Evolutionary conservation across 2,888 invertebrate species (phyloP), one percentile per base, ranked within the genome.

Genomic region (Anodontia alba): DNA sequence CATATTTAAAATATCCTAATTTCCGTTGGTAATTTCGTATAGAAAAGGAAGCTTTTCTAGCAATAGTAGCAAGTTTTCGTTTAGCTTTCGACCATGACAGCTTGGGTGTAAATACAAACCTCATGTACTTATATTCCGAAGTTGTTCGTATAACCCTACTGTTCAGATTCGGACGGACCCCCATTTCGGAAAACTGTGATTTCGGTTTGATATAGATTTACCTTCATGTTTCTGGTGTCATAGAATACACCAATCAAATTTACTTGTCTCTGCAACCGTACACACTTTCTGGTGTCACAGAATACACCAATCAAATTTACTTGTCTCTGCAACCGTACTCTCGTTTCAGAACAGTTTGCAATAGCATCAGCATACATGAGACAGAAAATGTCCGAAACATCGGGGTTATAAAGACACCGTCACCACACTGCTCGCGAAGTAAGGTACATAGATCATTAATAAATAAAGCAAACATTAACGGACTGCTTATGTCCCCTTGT

Each of bases 381-480:
- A n/a, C 73, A 62, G 15, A 73, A 57, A n/a, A 73, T 31, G 20
- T 73, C 73, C n/a, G 73, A 62, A 2, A 73, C 49, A 73, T 73
- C 8, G 33, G 8, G 10, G 31, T 72, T 7, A 72, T 38, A 33
- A 73, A 46, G 26, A n/a, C n/a, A n/a, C n/a, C n/a, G n/a, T n/a
- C n/a, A 29, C 62, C 62, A n/a, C n/a, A n/a, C n/a, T n/a, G n/a
- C n/a, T n/a, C n/a, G n/a, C n/a, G n/a, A n/a, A n/a, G n/a, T n/a
- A n/a, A n/a, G n/a, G n/a, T n/a, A n/a, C n/a, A n/a, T n/a, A n/a
- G n/a, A n/a, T n/a, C n/a, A n/a, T n/a, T 23, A 62, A 73, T 62
- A 17, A 62, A 73, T 36, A 73, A 23, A 23, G 38, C 42, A 5
- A 73, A 62, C 1, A 73, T 42, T 12, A 43, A n/a, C n/a, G 62